Evolutionary conservation across 2,888 invertebrate genomes (phyloP), one percentile per base, ranked within the genome.

Genomic region (Coenonympha arcania): DNA sequence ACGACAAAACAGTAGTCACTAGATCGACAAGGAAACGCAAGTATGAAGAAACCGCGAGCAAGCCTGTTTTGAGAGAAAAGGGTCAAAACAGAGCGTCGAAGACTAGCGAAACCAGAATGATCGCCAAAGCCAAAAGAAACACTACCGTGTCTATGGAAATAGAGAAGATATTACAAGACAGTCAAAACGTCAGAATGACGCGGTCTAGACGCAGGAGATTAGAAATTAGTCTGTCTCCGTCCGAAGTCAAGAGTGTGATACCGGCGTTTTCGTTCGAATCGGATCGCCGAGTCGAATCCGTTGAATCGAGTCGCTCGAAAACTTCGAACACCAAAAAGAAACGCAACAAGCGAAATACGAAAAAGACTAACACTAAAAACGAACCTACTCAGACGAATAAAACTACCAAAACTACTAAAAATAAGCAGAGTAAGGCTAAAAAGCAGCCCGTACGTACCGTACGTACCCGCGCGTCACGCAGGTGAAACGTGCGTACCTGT

Each of bases 211-310:
- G 65, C 43, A 64, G 85, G 9, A 60, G 86, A 0, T 46, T 83
- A 0, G 86, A 77, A 30, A 70, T 86, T 20, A 77, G 79, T 11
- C 69, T 86, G 0, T 83, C 84, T 0, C 77, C 80, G 0, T 80
- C 83, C 0, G 71, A 84, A 53, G 79, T 78, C 0, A 72, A 76
- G 37, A 58, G 48, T 1, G 59, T 80, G 0, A 52, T 77, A 0
- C 75, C 79, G 0, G 68, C 74, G 0, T 69, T 81, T 33, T 83
- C 84, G 0, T 74, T 82, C 59, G 84, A 84, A 18, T 80, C 81
- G 0, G 84, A 83, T 3, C 64, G 68, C 0, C 62, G 82, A 1
- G 69, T 76, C 1, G 58, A 69, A 8, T 79, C 82, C 0, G 55
- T 73, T 0, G 84, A 83, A 40, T 79, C 78, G 57, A 71, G 51